phyloP scores from a whole-genome alignment of 2,888 invertebrate genomes.

The Agrochola lota region DNA sequence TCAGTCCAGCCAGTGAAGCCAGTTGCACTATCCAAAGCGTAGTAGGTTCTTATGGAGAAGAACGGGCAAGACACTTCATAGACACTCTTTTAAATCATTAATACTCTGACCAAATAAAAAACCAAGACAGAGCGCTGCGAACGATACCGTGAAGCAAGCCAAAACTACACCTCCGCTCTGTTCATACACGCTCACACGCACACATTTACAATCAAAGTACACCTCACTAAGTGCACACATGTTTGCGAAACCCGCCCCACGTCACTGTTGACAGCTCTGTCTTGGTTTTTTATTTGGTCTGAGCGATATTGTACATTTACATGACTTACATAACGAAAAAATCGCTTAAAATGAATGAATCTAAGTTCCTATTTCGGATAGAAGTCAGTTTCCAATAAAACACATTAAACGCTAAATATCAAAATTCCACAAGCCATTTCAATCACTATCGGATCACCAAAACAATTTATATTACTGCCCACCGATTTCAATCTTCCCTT shows the following conservation, averaged over 20 bases:
- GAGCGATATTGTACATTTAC: not conserved
- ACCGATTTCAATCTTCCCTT: conserved; percentile 25
- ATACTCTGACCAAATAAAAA: too few species aligned
- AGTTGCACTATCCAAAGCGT: not conserved
- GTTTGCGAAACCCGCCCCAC: too few species aligned
- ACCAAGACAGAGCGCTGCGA: too few species aligned
- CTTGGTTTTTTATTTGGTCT: too few species aligned
- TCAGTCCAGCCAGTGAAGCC: not conserved
- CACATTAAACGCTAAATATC: not conserved
- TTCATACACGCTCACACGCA: too few species aligned
- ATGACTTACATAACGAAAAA: not conserved
- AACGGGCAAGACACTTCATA: not conserved
- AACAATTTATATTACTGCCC: conserved; percentile 24
- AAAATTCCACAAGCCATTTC: conserved; percentile 6
- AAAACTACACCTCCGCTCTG: too few species aligned
- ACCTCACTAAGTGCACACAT: too few species aligned
- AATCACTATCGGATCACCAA: conserved; percentile 28
- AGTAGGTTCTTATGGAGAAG: not conserved
- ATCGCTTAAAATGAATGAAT: not conserved
- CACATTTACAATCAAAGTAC: too few species aligned
- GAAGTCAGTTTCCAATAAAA: not conserved
- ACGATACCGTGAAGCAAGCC: too few species aligned
- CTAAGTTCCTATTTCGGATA: not conserved
- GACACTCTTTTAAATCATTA: too few species aligned
- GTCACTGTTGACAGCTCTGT: too few species aligned